phyloP scores from a whole-genome alignment of 2,797 vertebrate genomes.

The Chromobotia macracanthus region DNA sequence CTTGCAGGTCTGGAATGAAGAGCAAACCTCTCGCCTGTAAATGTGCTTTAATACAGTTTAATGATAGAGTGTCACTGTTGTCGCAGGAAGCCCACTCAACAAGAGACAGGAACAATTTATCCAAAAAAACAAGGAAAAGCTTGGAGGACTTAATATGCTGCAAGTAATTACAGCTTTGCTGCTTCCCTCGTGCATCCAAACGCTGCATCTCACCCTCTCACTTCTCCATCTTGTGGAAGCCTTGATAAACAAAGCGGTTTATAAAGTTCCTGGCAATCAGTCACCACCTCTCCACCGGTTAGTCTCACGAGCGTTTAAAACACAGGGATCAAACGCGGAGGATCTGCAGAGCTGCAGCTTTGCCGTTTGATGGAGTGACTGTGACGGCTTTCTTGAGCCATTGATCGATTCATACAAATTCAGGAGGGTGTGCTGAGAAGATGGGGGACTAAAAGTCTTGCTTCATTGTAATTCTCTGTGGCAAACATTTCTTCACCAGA shows the following conservation, averaged over 20 bases:
- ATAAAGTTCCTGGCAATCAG: slow-evolving; percentile 63
- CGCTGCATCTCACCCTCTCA: slow-evolving; percentile 50
- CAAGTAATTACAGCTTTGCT: slow-evolving; percentile 66
- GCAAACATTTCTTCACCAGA: slow-evolving; percentile 22
- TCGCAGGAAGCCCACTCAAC: slow-evolving; percentile 63
- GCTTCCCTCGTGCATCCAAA: slow-evolving; percentile 33
- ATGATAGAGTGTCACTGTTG: slow-evolving; percentile 61
- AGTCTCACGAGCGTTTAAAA: slow-evolving; percentile 56
- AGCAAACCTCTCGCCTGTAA: slow-evolving; percentile 68
- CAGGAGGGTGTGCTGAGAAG: slow-evolving; percentile 39
- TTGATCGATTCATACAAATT: slow-evolving; percentile 56
- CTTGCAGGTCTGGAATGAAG: slow-evolving; percentile 60
- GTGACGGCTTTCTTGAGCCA: slow-evolving; percentile 26
- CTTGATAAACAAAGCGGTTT: slow-evolving; percentile 70
- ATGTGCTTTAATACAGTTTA: slow-evolving; percentile 72
- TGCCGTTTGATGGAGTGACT: slow-evolving; percentile 39
- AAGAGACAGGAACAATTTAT: slow-evolving; percentile 52
- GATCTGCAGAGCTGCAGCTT: slow-evolving; percentile 31
- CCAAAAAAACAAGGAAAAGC: slow-evolving; percentile 53
- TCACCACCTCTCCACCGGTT: slow-evolving; percentile 56
- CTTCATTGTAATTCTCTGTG: slow-evolving; percentile 21
- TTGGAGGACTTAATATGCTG: slow-evolving; percentile 61
- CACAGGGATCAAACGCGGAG: slow-evolving; percentile 26
- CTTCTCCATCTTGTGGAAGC: slow-evolving; percentile 35
- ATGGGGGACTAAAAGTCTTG: slow-evolving; percentile 40